Evolutionary conservation across 2,888 invertebrate genomes (phyloP), one percentile per base, ranked within the genome.

Genomic region (Rotaria socialis): DNA sequence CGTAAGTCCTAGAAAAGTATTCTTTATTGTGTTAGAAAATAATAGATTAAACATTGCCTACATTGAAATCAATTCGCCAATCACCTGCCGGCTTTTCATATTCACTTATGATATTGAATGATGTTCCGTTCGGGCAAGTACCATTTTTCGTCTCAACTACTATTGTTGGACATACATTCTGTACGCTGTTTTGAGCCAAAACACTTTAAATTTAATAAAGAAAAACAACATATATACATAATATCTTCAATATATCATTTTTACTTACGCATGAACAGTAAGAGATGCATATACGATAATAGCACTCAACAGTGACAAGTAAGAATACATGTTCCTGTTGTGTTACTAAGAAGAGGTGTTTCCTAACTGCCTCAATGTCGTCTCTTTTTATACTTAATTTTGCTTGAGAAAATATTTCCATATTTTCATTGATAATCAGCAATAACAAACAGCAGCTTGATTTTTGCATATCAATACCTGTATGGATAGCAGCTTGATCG

Each of bases 51-150:
- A 56, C 7, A 24, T 22, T 7, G 8, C 35, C n/a, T 67, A 85
- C 85, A 60, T 41, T 80, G 58, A 85, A 85, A 74, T 87, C 84
- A 41, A 87, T 35, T 84, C 84, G 56, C 85, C 85, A 87, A 41
- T 67, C 41, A n/a, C 35, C n/a, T 16, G 50, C 55, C 7, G 60
- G 19, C 50, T 85, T 87, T n/a, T 85, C 84, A 35, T 87, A 87
- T 84, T 87, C 87, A 55, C 19, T 47, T 22, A 85, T n/a, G n/a
- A 85, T 67, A 56, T 85, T 84, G 35, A 87, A 85, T 50, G 47
- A 16, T 27, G 22, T 11, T 16, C 27, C 24, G 22, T 43, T 43
- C 1, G 87, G 87, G 55, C 87, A 87, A 43, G 52, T 58, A 27
- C 50, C 85, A 43, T 85, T 85, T 60, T 27, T 85, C 22, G 85